A percentile compares a stretch with the other conserved stretches of the same genome.
These are phyloP conservation scores for Mythimna lalbum DNA, from an alignment of 2,888 invertebrate genomes.

Conservation along the genomic window DNA sequence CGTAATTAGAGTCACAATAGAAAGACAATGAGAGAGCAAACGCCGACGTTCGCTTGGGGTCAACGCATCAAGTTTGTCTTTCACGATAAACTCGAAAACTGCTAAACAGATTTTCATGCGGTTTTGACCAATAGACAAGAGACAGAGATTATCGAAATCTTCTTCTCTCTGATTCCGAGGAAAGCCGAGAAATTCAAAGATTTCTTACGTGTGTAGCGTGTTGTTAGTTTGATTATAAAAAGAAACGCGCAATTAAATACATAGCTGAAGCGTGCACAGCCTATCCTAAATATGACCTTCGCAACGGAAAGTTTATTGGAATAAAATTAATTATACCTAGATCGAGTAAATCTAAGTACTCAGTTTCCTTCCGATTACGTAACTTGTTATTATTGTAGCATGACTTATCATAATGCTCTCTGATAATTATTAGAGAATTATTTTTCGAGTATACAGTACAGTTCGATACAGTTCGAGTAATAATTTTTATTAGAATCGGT, in stretches of 20 bases:
- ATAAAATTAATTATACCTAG: slow-evolving; percentile 7
- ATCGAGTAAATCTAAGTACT: background rate
- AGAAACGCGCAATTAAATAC: background rate
- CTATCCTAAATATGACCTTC: slow-evolving; percentile 26
- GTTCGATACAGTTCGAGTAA: background rate
- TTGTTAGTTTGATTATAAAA: background rate
- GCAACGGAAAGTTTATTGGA: slow-evolving; percentile 37
- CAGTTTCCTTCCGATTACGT: slow-evolving; percentile 13
- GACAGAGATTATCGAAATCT: too few relatives aligned
- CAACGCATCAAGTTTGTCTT: too few relatives aligned
- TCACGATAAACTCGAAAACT: too few relatives aligned
- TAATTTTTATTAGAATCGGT: background rate
- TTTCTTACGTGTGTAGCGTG: too few relatives aligned
- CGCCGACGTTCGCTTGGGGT: too few relatives aligned
- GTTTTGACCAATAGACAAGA: too few relatives aligned
- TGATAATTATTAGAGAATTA: background rate
- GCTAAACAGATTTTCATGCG: too few relatives aligned
- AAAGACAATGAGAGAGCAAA: too few relatives aligned
- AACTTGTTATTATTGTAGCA: slow-evolving; percentile 5
- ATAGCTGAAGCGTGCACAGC: background rate
- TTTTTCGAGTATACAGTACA: too few relatives aligned
- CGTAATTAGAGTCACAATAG: too few relatives aligned
- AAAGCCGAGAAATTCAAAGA: too few relatives aligned
- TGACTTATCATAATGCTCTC: background rate
- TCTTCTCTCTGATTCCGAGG: too few relatives aligned